These are phyloP conservation scores for Aphelenchoides fujianensis DNA, from an alignment of 1,140 invertebrate genomes.

Conservation along the genomic window DNA sequence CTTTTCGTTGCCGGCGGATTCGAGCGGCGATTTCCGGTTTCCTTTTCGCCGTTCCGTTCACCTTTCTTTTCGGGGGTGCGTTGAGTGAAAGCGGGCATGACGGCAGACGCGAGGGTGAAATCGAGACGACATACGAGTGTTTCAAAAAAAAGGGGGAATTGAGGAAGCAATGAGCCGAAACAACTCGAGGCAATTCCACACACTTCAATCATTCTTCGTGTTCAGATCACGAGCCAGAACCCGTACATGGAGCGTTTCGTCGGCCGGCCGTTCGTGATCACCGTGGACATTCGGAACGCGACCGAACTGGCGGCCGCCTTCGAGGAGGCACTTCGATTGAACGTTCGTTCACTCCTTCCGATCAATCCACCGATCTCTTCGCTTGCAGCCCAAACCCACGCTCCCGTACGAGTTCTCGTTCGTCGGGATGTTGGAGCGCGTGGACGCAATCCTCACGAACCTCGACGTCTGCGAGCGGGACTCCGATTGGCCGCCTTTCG, in stretches of 20 bases:
- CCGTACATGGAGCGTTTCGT: conserved; percentile 65
- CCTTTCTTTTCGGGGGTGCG: too few relatives aligned
- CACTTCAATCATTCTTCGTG: conserved; percentile 8
- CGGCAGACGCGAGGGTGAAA: too few relatives aligned
- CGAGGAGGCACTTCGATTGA: conserved; percentile 50
- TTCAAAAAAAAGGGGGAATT: too few relatives aligned
- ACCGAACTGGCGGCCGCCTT: conserved; percentile 54
- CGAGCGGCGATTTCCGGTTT: too few relatives aligned
- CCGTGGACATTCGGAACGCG: conserved; percentile 63
- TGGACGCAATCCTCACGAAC: conserved; percentile 63
- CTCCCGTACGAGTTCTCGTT: conserved; percentile 64
- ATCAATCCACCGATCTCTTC: conserved; percentile 1
- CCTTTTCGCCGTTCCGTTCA: too few relatives aligned
- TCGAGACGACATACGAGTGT: neutral
- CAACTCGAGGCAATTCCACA: neutral
- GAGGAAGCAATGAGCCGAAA: conserved; percentile 13
- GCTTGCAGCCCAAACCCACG: conserved; percentile 26
- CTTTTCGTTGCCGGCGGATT: too few relatives aligned
- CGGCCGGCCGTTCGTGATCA: conserved; percentile 64
- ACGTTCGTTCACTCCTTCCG: conserved; percentile 23
- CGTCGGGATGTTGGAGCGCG: conserved; percentile 64
- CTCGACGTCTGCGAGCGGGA: conserved; percentile 63
- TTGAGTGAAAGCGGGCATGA: too few relatives aligned
- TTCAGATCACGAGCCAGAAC: conserved; percentile 64
- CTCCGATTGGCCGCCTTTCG: conserved; percentile 62